These are phyloP conservation scores for Mythimna pallens DNA, from an alignment of 2,888 invertebrate genomes.

Conservation along the genomic window DNA sequence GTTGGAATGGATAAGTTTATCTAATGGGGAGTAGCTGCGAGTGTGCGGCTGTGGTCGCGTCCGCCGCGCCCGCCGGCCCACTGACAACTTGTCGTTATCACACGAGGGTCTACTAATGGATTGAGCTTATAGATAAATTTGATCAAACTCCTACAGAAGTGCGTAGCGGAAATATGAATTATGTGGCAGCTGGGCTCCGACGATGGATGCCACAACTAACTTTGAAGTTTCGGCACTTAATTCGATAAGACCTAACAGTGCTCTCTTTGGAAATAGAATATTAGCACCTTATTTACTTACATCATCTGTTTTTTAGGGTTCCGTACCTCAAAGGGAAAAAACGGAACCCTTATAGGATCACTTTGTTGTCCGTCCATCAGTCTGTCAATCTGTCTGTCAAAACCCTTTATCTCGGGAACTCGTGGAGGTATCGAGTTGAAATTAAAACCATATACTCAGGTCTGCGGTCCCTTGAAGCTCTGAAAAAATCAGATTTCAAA, in stretches of 20 bases:
- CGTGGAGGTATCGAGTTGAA: no score
- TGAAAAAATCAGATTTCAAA: no score
- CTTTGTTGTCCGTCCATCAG: no score
- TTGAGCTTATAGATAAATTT: constrained; percentile 86
- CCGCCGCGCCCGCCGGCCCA: constrained; percentile 74
- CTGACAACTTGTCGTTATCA: constrained; percentile 83
- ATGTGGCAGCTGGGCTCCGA: constrained; percentile 69
- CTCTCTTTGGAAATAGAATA: constrained; percentile 22
- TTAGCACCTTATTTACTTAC: constrained; percentile 39
- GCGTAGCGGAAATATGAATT: constrained; percentile 85
- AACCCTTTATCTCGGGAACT: no score
- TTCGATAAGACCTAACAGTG: constrained; percentile 34
- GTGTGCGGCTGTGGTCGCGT: constrained; percentile 63
- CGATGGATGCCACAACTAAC: constrained; percentile 60
- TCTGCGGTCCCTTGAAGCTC: no score
- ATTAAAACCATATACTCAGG: no score
- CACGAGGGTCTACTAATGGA: constrained; percentile 85
- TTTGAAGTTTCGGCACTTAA: constrained; percentile 39
- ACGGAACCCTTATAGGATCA: no score
- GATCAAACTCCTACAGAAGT: constrained; percentile 83
- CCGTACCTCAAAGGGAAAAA: no score
- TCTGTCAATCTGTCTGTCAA: no score
- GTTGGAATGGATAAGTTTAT: constrained; percentile 64
- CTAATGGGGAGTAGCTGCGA: constrained; percentile 62
- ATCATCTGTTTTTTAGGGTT: neutral